phyloP scores from a whole-genome alignment of 2,888 invertebrate species.

The Stenolophus ochropezus region DNA sequence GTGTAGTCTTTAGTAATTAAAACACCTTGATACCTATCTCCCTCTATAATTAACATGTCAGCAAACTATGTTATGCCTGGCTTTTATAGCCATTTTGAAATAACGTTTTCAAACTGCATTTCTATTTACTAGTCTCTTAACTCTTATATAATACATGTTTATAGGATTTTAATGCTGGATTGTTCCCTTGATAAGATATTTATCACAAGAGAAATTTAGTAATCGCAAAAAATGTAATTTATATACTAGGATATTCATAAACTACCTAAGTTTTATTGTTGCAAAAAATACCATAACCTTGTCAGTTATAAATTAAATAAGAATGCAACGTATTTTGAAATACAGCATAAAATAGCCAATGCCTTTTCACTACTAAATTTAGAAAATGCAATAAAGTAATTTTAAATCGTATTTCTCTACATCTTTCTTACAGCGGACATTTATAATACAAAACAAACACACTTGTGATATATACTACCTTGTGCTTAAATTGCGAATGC shows the following conservation, averaged over 20 bases:
- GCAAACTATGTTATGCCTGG: neutral
- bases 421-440: neutral
- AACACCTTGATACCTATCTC: conserved; percentile 6
- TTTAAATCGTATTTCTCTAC: neutral
- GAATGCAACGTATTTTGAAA: conserved; percentile 13
- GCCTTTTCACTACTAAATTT: neutral
- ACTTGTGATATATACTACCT: neutral
- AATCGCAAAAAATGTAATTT: conserved; percentile 33
- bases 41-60: conserved; percentile 28
- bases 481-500: neutral
- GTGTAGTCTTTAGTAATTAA: conserved; percentile 17
- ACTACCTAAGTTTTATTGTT: conserved; percentile 14
- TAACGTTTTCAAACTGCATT: conserved; percentile 24
- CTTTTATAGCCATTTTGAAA: conserved; percentile 12
- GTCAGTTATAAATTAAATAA: conserved; percentile 6
- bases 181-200: conserved; percentile 14
- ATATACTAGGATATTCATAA: conserved; percentile 19
- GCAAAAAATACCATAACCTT: conserved; percentile 9
- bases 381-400: neutral
- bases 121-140: conserved; percentile 9
- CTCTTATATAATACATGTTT: conserved; percentile 29
- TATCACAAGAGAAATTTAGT: conserved; percentile 17
- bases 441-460: neutral
- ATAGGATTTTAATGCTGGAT: conserved; percentile 3
- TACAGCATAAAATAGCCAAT: neutral